Evolutionary conservation across 2,797 vertebrate genomes (phyloP), one percentile per base, ranked within the genome.

Genomic region (Valencia hispanica): DNA sequence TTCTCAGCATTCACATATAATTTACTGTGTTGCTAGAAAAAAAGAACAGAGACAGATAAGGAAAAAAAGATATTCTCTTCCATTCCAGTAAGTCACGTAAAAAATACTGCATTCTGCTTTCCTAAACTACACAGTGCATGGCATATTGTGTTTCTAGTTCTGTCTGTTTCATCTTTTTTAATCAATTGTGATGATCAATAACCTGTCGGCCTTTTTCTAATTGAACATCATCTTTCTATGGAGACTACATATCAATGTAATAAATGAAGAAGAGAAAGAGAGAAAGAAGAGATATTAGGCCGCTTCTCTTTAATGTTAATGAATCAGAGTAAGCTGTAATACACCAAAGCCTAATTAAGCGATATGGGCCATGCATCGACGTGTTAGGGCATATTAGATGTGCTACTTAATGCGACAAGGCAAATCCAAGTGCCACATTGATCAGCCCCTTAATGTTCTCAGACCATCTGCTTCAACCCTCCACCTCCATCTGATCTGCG

Each of bases 341-440:
- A 91, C 90, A 92, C 84, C 79, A 79, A 71, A 43, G 80, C 30
- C 18, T 94, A 93, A 94, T 94, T 90, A 94, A 94, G 94, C 91
- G 89, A 92, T 92, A 87, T 69, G 80, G 88, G 83, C 87, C 70
- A 66, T 84, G 84, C 85, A 87, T 88, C 66, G 80, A 93, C 39
- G 72, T 81, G 86, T 80, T 63, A 75, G 85, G 87, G 80, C 79
- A 73, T 90, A 92, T 94, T 93, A 93, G 90, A 94, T 91, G 91
- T 85, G 89, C 85, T 88, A 80, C 87, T 91, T 94, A 94, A 95
- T 94, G 91, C 76, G 88, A 92, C 83, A 86, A 81, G 91, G 86
- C 91, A 92, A 94, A 95, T 92, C 88, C 84, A 90, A 93, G 93
- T 80, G 77, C 81, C 36, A 51, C 93, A 95, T 96, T 87, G 94